These are phyloP conservation scores for Anguilla anguilla DNA, from an alignment of 2,797 vertebrate species.

Conservation along the genomic window DNA sequence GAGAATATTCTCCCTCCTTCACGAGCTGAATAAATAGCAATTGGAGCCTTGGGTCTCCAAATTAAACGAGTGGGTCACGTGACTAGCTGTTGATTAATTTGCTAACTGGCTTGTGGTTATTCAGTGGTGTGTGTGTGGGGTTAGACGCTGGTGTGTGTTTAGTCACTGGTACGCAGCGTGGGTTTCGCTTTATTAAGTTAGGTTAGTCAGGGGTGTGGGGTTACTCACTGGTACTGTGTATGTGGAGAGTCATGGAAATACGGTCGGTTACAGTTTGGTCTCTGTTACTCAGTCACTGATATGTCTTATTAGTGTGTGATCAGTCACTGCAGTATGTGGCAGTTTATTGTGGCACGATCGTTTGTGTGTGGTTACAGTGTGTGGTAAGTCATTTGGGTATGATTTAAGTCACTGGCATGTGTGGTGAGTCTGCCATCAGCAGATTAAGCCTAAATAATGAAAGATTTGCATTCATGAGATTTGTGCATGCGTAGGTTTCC, in stretches of 20 bases:
- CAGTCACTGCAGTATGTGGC: not conserved
- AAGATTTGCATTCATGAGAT: not conserved
- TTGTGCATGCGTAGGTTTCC: not conserved
- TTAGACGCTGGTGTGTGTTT: not conserved
- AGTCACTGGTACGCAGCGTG: conserved; percentile 16
- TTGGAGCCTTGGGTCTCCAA: conserved; percentile 12
- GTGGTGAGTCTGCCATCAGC: not conserved
- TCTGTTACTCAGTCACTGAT: not conserved
- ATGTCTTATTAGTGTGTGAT: not conserved
- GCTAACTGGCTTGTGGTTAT: not conserved
- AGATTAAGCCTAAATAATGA: not conserved
- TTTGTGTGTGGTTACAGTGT: too few species aligned
- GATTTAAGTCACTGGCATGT: not conserved
- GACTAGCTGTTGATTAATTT: conserved; percentile 14
- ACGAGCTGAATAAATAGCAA: conserved; percentile 35
- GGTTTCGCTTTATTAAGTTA: not conserved
- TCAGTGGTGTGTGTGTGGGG: not conserved
- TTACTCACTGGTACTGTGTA: too few species aligned
- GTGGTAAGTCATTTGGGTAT: too few species aligned
- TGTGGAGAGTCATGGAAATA: too few species aligned
- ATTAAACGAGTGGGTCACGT: conserved; percentile 18
- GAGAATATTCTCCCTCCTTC: conserved; percentile 39
- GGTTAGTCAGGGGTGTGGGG: not conserved
- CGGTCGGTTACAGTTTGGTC: too few species aligned
- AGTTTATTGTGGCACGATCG: not conserved